phyloP scores from a whole-genome alignment of 2,888 invertebrate species.

The Petrolisthes manimaculis region DNA sequence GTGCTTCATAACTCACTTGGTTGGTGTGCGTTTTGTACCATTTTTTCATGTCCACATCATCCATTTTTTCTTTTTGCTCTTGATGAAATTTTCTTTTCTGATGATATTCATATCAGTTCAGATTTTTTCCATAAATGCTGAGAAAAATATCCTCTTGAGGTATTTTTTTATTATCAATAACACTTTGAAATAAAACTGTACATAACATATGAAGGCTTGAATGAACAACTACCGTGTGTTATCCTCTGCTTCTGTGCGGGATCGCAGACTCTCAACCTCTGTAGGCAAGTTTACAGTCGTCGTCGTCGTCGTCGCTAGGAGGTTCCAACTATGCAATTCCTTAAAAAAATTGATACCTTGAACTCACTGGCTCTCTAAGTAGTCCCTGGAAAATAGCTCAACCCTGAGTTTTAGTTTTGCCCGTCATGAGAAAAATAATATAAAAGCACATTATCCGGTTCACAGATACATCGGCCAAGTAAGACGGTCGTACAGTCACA shows the following conservation, averaged over 20 bases:
- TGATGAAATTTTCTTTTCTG: too few species aligned
- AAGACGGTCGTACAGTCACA: slow-evolving; percentile 53
- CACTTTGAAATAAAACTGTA: slow-evolving; percentile 42
- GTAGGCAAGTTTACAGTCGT: slow-evolving; percentile 58
- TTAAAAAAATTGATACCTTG: slow-evolving; percentile 54
- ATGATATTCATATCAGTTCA: too few species aligned
- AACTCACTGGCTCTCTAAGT: slow-evolving; percentile 55
- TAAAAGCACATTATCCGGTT: slow-evolving; percentile 57
- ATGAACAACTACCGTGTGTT: slow-evolving; percentile 56
- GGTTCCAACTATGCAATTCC: slow-evolving; percentile 60
- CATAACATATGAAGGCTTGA: slow-evolving; percentile 54
- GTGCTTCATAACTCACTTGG: slow-evolving; percentile 52
- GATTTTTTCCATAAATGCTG: not conserved
- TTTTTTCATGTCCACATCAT: slow-evolving; percentile 44
- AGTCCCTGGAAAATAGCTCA: slow-evolving; percentile 58
- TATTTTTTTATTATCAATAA: slow-evolving; percentile 16
- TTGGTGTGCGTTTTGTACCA: slow-evolving; percentile 57
- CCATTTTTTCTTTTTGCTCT: too few species aligned
- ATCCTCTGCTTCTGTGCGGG: slow-evolving; percentile 58
- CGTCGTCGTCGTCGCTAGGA: slow-evolving; percentile 29
- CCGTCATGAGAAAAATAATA: slow-evolving; percentile 49
- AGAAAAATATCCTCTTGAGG: not conserved
- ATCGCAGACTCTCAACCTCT: slow-evolving; percentile 54
- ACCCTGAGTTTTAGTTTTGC: slow-evolving; percentile 59
- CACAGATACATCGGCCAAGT: slow-evolving; percentile 57